Evolutionary conservation across 1,140 invertebrate species (phyloP).

Genomic region (Drosophila pruinosa): DNA sequence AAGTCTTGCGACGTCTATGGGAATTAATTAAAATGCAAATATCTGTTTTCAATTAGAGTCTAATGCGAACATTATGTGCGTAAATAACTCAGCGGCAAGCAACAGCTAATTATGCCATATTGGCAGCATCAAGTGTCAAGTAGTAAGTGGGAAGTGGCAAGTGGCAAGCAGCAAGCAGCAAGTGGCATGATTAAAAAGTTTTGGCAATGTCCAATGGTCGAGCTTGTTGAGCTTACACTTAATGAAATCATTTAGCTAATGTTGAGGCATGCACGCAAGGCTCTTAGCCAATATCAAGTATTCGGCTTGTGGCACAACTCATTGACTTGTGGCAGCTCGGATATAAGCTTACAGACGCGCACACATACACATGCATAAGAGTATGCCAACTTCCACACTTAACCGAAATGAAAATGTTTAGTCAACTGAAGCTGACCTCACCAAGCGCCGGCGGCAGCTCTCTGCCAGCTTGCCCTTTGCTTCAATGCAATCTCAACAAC

Average conservation of each 20-base stretch:
- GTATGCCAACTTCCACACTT: conserved; percentile 13
- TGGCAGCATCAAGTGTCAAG: not conserved
- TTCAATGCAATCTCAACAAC: conserved; percentile 25
- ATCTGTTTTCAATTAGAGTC: conserved; percentile 56
- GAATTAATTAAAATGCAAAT: conserved; percentile 49
- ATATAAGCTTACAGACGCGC: not conserved
- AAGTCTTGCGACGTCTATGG: not conserved
- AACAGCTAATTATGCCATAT: conserved; percentile 31
- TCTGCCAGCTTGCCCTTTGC: not conserved
- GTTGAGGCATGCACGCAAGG: conserved; percentile 43
- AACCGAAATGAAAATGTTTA: conserved; percentile 75
- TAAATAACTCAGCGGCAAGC: not conserved
- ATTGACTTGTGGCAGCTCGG: conserved; percentile 59
- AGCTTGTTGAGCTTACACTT: conserved; percentile 43
- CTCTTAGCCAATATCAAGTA: conserved; percentile 58
- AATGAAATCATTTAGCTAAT: conserved; percentile 70
- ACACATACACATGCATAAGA: not conserved
- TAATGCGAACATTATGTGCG: conserved; percentile 30
- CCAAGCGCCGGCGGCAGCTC: conserved; percentile 9
- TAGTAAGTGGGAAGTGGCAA: not conserved
- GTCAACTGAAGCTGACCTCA: conserved; percentile 75
- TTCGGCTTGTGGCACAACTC: conserved; percentile 74
- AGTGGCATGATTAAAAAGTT: conserved; percentile 24
- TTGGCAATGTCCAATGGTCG: conserved; percentile 24
- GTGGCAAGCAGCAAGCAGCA: not conserved